Conservation (phyloP, 1,140 invertebrate species). For the Stegodyphus mimosarum region DNA sequence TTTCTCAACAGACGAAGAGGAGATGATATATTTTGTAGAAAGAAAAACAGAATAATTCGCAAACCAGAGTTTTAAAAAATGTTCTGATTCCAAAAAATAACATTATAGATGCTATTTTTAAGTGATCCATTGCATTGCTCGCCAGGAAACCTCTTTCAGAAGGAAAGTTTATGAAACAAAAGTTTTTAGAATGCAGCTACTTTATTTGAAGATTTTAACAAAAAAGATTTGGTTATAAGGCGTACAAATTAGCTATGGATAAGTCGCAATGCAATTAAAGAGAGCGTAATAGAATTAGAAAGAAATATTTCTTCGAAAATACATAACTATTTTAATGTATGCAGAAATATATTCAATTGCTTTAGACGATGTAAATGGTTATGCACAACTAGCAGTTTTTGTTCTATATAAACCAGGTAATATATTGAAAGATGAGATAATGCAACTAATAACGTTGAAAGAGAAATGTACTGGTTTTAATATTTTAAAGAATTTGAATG, state of each 20-base stretch:
- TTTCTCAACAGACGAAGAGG: constrained; percentile 13
- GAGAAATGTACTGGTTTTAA: constrained; percentile 13
- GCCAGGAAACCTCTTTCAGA: constrained; percentile 3
- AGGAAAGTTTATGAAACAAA: constrained; percentile 13
- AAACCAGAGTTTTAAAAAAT: constrained; percentile 9
- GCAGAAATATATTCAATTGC: constrained; percentile 19
- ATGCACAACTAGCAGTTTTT: constrained; percentile 9
- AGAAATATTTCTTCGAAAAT: constrained; percentile 30
- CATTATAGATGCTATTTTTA: constrained; percentile 13
- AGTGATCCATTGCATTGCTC: constrained; percentile 7
- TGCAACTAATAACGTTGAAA: constrained; percentile 2
- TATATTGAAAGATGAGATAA: background rate
- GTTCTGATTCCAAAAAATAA: constrained; percentile 36
- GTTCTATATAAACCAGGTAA: background rate
- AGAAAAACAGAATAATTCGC: constrained; percentile 4
- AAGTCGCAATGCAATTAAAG: constrained; percentile 22
- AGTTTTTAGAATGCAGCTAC: constrained; percentile 10
- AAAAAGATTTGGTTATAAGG: background rate
- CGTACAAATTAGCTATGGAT: constrained; percentile 2
- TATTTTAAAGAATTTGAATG: constrained; percentile 36
- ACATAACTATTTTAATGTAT: constrained; percentile 24
- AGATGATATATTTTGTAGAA: constrained; percentile 13
- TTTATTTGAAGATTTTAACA: constrained; percentile 15
- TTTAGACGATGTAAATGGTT: constrained; percentile 13
- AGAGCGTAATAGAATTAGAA: constrained; percentile 28